A percentile compares a stretch with the other conserved stretches of the same genome.
These are phyloP conservation scores for Odontomachus brunneus DNA, from an alignment of 1,140 invertebrate species.

Conservation along the genomic window DNA sequence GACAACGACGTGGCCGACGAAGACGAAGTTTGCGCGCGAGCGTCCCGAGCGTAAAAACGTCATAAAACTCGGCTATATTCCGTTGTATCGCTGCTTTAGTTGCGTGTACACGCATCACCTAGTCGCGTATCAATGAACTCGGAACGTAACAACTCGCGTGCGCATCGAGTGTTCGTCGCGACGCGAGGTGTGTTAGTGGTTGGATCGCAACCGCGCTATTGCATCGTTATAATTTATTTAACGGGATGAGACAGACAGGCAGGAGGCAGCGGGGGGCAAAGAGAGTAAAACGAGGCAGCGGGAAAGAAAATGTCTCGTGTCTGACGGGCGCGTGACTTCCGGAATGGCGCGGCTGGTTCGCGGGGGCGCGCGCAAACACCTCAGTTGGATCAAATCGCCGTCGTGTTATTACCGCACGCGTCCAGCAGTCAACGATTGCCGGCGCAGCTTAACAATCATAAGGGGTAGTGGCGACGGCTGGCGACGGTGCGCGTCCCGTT, in stretches of 20 bases:
- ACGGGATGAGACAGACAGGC: too few relatives aligned
- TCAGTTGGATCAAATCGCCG: not conserved
- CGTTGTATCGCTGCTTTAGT: slow-evolving; percentile 18
- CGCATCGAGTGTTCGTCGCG: too few relatives aligned
- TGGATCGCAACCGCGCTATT: too few relatives aligned
- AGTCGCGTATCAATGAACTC: slow-evolving; percentile 29
- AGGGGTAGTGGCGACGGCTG: slow-evolving; percentile 30
- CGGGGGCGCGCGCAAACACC: not conserved
- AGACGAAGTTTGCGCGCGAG: slow-evolving; percentile 50
- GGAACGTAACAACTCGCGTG: not conserved
- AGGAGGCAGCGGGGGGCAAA: too few relatives aligned
- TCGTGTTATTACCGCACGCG: slow-evolving; percentile 9
- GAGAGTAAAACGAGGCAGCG: not conserved
- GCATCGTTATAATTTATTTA: too few relatives aligned
- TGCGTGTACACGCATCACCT: not conserved
- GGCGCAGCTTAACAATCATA: slow-evolving; percentile 68
- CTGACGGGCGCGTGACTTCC: not conserved
- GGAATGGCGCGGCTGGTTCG: not conserved
- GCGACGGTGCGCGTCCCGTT: slow-evolving; percentile 32
- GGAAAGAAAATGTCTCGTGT: not conserved
- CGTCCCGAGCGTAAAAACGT: slow-evolving; percentile 40
- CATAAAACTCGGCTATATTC: slow-evolving; percentile 12
- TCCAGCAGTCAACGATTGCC: slow-evolving; percentile 65
- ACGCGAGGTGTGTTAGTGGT: not conserved
- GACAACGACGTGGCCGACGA: slow-evolving; percentile 20